phyloP scores from a whole-genome alignment of 2,113 vertebrate genomes.

The Eubucco bourcierii region DNA sequence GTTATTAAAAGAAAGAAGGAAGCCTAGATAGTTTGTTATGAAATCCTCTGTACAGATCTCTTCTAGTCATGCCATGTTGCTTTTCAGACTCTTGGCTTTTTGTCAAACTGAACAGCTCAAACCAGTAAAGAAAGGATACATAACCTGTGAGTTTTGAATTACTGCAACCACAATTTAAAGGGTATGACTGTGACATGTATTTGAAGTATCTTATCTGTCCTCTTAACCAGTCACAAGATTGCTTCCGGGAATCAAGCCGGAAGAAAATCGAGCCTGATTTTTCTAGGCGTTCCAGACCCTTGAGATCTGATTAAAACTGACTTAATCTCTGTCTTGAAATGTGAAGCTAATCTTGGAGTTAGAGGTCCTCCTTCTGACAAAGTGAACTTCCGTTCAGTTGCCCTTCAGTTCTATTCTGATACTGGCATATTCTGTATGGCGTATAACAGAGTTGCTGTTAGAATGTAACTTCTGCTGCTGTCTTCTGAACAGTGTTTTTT shows the following conservation, averaged over 20 bases:
- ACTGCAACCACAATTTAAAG: neutral
- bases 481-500: neutral
- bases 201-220: neutral
- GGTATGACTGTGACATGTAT: neutral
- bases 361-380: neutral
- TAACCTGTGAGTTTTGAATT: neutral
- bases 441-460: neutral
- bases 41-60: neutral
- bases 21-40: neutral
- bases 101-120: neutral
- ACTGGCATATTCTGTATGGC: neutral
- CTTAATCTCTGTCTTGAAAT: neutral
- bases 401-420: neutral
- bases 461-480: neutral
- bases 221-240: neutral
- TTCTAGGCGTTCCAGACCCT: neutral
- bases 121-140: neutral
- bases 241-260: neutral
- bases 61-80: neutral
- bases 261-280: neutral
- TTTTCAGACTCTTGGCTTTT: neutral
- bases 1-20: neutral
- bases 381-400: neutral
- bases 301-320: neutral
- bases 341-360: neutral